Percentiles rank a stretch among this genome's conserved stretches.
Evolutionary conservation across 2,113 vertebrate species (phyloP).

Genomic region (Camarhynchus parvulus): DNA sequence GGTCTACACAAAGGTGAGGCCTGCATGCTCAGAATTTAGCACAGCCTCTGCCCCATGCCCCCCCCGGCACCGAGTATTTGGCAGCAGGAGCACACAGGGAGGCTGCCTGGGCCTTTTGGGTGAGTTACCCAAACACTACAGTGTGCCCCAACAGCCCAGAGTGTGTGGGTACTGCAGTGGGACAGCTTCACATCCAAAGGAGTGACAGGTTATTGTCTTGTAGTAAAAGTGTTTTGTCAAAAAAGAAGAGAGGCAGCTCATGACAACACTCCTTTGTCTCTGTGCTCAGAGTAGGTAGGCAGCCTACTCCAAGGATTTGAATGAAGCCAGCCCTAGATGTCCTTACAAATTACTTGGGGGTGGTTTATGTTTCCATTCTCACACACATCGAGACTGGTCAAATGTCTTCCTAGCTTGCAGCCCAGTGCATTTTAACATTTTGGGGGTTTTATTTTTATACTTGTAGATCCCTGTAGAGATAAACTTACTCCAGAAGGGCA

Average conservation of each 20-base stretch:
- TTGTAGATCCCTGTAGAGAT: background rate
- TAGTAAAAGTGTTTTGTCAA: background rate
- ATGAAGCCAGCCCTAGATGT: background rate
- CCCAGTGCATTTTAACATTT: background rate
- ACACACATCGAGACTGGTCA: rapidly evolving
- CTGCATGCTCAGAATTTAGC: background rate
- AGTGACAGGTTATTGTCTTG: background rate
- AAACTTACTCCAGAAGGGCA: background rate
- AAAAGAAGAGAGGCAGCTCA: background rate
- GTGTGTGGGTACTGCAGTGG: background rate
- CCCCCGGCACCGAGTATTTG: rapidly evolving
- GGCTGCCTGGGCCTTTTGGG: background rate
- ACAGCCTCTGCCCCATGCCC: background rate
- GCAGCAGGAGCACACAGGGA: background rate
- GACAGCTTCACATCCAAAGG: background rate
- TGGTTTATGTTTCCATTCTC: background rate
- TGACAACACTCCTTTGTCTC: background rate
- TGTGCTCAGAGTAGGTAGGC: background rate
- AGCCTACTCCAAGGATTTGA: background rate
- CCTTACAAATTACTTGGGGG: background rate
- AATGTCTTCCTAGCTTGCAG: background rate
- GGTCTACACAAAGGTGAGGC: rapidly evolving
- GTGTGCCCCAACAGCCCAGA: background rate
- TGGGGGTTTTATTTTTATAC: background rate
- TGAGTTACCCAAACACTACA: background rate